Evolutionary conservation across 2,888 invertebrate species (phyloP).

Genomic region (Diachrysia chrysitis): DNA sequence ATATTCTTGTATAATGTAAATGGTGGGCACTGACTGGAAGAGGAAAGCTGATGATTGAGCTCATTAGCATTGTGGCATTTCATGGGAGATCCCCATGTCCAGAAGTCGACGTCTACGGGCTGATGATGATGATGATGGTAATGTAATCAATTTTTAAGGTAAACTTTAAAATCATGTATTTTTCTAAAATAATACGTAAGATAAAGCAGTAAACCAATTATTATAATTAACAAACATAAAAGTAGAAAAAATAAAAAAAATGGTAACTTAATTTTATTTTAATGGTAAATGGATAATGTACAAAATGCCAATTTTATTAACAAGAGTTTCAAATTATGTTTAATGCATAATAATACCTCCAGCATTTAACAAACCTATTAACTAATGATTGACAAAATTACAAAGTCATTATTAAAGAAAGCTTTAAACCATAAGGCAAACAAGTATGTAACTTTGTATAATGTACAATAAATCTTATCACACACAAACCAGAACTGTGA

Average conservation of each 20-base stretch:
- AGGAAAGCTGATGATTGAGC: too few species aligned
- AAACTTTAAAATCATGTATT: neutral
- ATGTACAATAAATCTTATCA: too few species aligned
- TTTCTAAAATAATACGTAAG: neutral
- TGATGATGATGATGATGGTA: too few species aligned
- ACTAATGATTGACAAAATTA: too few species aligned
- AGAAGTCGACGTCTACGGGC: too few species aligned
- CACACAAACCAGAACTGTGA: too few species aligned
- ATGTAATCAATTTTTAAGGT: neutral
- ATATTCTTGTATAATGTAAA: neutral
- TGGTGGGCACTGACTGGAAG: too few species aligned
- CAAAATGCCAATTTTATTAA: neutral
- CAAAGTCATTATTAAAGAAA: too few species aligned
- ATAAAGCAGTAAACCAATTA: neutral
- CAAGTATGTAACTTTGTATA: too few species aligned
- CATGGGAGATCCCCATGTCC: too few species aligned
- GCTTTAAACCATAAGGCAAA: too few species aligned
- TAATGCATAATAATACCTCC: neutral
- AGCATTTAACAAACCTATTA: neutral
- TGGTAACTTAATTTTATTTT: neutral
- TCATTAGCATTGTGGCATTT: too few species aligned
- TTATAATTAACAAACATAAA: neutral
- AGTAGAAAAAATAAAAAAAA: neutral
- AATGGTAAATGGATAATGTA: neutral
- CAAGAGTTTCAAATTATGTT: neutral